A percentile compares a stretch with the other conserved stretches of the same genome.
phyloP scores from a whole-genome alignment of 2,113 vertebrate species.

The Candoia aspera region DNA sequence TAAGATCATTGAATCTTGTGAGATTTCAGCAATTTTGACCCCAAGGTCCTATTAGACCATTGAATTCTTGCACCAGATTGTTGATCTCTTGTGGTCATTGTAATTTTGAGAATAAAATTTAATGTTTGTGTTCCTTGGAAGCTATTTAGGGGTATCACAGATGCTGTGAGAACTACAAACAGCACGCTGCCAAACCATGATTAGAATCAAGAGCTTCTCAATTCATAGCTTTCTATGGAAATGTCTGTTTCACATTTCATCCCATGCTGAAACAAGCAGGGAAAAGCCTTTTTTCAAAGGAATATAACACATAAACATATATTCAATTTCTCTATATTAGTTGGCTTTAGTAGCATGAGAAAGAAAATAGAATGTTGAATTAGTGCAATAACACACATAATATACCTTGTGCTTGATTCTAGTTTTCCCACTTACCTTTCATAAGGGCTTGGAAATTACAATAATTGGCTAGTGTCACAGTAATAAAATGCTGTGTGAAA shows the following conservation, averaged over 20 bases:
- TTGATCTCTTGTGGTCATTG: neutral
- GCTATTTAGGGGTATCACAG: neutral
- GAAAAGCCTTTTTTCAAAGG: neutral
- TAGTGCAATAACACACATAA: slow-evolving; percentile 44
- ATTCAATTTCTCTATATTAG: slow-evolving; percentile 40
- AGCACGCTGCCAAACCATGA: neutral
- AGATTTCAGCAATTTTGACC: too few relatives aligned
- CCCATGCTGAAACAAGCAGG: slow-evolving; percentile 12
- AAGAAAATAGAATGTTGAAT: slow-evolving; percentile 21
- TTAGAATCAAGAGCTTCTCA: neutral
- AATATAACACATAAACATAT: neutral
- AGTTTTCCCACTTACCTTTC: slow-evolving; percentile 35
- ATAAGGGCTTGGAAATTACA: slow-evolving; percentile 51
- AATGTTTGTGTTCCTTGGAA: neutral
- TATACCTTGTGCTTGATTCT: slow-evolving; percentile 28
- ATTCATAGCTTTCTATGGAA: slow-evolving; percentile 2
- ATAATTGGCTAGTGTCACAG: slow-evolving; percentile 37
- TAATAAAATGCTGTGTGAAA: slow-evolving; percentile 52
- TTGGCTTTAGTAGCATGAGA: slow-evolving; percentile 41
- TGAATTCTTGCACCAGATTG: too few relatives aligned
- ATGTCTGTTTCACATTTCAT: neutral
- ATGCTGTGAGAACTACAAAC: neutral
- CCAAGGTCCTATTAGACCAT: too few relatives aligned
- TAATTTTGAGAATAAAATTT: neutral
- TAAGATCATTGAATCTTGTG: too few relatives aligned